Evolutionary conservation across 2,797 vertebrate species (phyloP).

Genomic region (Pipistrellus kuhlii): DNA sequence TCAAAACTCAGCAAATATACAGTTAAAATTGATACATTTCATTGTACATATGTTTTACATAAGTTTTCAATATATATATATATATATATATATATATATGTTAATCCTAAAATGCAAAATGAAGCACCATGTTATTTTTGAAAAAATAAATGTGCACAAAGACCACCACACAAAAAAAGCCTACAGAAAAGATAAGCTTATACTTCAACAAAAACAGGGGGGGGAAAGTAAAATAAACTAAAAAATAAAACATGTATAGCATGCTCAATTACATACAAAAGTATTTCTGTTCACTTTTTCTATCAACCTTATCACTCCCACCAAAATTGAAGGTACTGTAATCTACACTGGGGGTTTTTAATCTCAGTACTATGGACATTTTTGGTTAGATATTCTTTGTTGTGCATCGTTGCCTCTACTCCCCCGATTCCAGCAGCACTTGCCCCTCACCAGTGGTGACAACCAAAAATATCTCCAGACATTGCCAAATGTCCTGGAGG

Average conservation of each 20-base stretch:
- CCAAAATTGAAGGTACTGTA: background rate
- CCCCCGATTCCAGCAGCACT: background rate
- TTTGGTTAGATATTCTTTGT: background rate
- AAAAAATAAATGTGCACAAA: background rate
- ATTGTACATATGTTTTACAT: conserved; percentile 14
- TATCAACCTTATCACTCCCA: background rate
- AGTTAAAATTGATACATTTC: background rate
- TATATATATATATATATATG: background rate
- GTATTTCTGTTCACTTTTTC: background rate
- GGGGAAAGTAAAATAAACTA: background rate
- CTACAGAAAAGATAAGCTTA: background rate
- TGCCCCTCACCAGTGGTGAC: background rate
- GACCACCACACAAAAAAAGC: background rate
- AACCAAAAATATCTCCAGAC: background rate
- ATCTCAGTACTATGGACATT: background rate
- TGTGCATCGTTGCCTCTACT: background rate
- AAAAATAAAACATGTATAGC: background rate
- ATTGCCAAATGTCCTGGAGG: background rate
- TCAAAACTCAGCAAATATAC: background rate
- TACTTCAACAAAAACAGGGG: background rate
- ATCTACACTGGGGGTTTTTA: background rate
- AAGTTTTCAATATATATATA: background rate
- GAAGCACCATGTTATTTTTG: background rate
- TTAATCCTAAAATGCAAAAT: background rate
- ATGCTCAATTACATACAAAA: background rate